A percentile compares a stretch with the other conserved stretches of the same genome.
Evolutionary conservation across 2,888 invertebrate genomes (phyloP).

Genomic region (Caenorhabditis afra): DNA sequence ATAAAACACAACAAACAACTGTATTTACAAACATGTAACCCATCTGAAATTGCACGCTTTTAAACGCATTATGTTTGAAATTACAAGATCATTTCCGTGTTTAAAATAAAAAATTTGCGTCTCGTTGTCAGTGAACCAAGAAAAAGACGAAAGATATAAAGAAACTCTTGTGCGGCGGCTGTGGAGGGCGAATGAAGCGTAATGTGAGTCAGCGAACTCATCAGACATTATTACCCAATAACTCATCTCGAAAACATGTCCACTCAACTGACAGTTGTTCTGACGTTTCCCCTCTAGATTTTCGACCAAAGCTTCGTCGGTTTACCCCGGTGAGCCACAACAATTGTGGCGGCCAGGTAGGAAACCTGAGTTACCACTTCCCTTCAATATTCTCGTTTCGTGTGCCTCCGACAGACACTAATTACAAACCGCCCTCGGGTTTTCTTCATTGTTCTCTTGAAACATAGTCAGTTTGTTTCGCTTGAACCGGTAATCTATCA

Average conservation of each 20-base stretch:
- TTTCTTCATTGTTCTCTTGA: not conserved
- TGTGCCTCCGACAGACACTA: too few relatives aligned
- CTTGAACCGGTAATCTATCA: constrained; percentile 32
- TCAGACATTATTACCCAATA: constrained; percentile 43
- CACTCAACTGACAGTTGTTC: constrained; percentile 52
- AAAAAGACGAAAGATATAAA: not conserved
- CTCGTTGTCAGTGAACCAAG: too few relatives aligned
- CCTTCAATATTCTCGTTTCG: not conserved
- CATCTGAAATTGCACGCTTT: too few relatives aligned
- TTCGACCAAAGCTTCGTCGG: constrained; percentile 35
- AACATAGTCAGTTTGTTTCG: not conserved
- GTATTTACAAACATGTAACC: too few relatives aligned
- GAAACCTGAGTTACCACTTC: not conserved
- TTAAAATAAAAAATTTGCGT: too few relatives aligned
- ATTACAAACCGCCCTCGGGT: not conserved
- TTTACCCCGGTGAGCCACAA: constrained; percentile 30
- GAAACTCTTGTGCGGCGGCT: not conserved
- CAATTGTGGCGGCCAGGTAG: constrained; percentile 20
- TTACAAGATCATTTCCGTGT: too few relatives aligned
- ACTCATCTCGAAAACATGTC: constrained; percentile 53
- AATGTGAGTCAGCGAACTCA: constrained; percentile 4
- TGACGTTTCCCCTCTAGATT: constrained; percentile 35
- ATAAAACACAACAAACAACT: not conserved
- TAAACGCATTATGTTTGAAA: not conserved
- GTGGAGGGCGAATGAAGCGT: too few relatives aligned